Evolutionary conservation across 2,113 vertebrate species (phyloP), one percentile per base, ranked within the genome.

Genomic region (Caracal caracal): DNA sequence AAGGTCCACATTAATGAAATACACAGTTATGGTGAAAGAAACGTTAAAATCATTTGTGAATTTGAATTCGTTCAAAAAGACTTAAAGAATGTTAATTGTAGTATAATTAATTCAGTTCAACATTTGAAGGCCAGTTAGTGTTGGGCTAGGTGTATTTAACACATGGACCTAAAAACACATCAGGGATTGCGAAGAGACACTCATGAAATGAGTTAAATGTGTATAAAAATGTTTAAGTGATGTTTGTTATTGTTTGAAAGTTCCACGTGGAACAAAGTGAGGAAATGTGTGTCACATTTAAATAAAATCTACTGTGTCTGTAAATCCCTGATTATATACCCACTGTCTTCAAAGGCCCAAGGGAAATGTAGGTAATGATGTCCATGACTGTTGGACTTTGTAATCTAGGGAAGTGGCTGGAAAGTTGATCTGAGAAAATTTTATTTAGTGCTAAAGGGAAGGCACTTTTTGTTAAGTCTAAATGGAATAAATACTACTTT

Each of bases 21-120:
- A 75, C 37, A 73, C 35, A 93, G 33, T 51, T 88, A 85, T 6
- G 2, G 43, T 90, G 70, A 89, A 35, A 79, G 35, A 66, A 92
- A 59, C 63, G 28, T 53, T n/a, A 2, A 33, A 56, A 63, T 49
- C 40, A 17, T 75, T 53, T 49, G 56, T 71, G 76, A 92, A 82
- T 43, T 90, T 79, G 85, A 82, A 49, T 78, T 83, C 40, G 15
- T 88, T 89, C 51, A 84, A 79, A 93, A 84, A 80, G 84, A 49
- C 49, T 88, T 70, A 65, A 93, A 49, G 66, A 75, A 28, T n/a
- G 66, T 59, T 91, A 20, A 85, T 49, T 43, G 0, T 56, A 40
- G 26, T 11, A 6, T 75, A 51, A n/a, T 43, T 84, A 47, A 71
- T 76, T 90, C 19, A 65, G 65, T 70, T 82, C n/a, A 79, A 12